Percentiles rank a stretch among this genome's conserved stretches.
Conservation (phyloP, 2,797 vertebrate genomes). For the Malacoraja senta region DNA sequence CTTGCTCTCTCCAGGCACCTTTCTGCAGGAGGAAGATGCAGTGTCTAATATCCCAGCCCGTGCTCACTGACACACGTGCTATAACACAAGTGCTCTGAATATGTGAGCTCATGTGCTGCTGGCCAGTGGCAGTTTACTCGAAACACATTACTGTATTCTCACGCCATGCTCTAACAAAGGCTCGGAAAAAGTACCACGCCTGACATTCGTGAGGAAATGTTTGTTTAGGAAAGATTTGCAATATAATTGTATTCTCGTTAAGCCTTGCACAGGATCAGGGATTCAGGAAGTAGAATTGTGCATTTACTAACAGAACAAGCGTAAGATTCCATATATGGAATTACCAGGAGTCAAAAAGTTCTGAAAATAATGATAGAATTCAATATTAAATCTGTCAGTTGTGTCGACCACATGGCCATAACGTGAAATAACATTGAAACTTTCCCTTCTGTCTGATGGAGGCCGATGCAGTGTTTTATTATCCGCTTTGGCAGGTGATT, state of each 20-base stretch:
- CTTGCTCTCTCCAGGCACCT: not conserved
- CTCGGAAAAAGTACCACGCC: not conserved
- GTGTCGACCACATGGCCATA: constrained; percentile 62
- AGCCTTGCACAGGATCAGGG: not conserved
- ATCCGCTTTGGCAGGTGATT: constrained; percentile 69
- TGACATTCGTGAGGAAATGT: not conserved
- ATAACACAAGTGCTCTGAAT: not conserved
- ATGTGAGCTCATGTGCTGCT: not conserved
- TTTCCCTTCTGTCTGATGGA: constrained; percentile 62
- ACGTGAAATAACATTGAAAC: constrained; percentile 66
- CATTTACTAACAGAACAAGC: not conserved
- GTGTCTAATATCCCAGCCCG: not conserved
- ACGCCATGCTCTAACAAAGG: not conserved
- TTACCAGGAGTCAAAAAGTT: not conserved
- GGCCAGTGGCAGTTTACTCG: not conserved
- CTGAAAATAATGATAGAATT: constrained; percentile 57
- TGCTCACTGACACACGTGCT: not conserved
- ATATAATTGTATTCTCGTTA: not conserved
- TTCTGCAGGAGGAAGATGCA: not conserved
- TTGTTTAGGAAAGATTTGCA: not conserved
- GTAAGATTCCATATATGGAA: not conserved
- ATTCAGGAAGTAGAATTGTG: not conserved
- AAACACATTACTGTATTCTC: not conserved
- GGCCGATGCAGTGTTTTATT: constrained; percentile 63
- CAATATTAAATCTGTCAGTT: constrained; percentile 61